Conservation (phyloP, 2,888 invertebrate species). For the Deilephila porcellus region DNA sequence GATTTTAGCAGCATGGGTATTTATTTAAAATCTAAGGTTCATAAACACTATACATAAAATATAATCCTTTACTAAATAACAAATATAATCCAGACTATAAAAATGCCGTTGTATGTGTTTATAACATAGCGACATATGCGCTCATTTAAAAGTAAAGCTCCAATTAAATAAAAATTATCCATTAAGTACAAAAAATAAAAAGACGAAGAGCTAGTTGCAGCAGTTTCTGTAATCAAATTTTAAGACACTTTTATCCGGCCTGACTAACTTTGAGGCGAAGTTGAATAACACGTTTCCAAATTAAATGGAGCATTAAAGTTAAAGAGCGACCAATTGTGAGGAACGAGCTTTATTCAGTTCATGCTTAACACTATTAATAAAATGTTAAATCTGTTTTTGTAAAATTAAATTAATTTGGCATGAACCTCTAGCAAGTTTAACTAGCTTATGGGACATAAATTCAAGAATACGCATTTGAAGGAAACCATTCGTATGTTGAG, state of each 20-base stretch:
- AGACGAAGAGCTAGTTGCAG: conserved; percentile 52
- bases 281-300: conserved; percentile 28
- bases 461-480: no score
- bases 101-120: no score
- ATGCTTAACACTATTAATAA: neutral
- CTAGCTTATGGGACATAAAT: no score
- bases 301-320: conserved; percentile 20
- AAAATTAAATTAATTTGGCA: conserved; percentile 2
- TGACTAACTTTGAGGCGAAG: conserved; percentile 33
- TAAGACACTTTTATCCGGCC: conserved; percentile 49
- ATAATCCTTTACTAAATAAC: no score
- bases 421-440: neutral
- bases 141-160: conserved; percentile 1
- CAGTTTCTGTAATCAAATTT: conserved; percentile 61
- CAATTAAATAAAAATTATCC: conserved; percentile 48
- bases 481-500: no score
- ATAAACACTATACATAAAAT: no score
- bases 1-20: no score
- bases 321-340: neutral
- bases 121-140: no score
- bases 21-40: no score
- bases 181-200: no score
- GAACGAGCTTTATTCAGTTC: neutral
- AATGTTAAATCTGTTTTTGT: neutral
- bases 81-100: no score